Base-by-base conservation (phyloP, 2,113 vertebrate species). In the Pyxicephalus adspersus region DNA sequence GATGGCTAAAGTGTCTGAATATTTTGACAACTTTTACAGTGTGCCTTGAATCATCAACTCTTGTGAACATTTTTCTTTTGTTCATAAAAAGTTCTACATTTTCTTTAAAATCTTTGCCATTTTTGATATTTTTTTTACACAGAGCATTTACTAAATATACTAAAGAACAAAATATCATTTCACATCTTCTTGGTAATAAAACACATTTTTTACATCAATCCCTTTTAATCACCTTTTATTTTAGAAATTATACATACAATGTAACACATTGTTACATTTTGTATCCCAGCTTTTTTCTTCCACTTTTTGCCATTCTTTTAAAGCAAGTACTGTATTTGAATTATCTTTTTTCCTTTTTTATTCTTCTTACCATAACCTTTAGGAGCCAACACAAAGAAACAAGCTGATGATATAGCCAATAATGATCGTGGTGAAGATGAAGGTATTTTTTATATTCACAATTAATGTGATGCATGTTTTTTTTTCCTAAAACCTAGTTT, bases 341-440 rank as follows among this genome's bases (percentile, higher is more conserved):
- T 89, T 90, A 83, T 93, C 86, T 91, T 87, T 93, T 91, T 89
- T 88, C 90, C 87, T 90, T 94, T 90, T 94, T 90, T 94, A 92
- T 93, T 92, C 91, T 90, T 90, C 90, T 90, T 91, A 88, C 77
- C 90, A 89, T 91, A 90, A 95, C 91, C 93, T 85, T 58, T 90
- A 96, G 96, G 95, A 92, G 91, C 91, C 94, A 94, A 93, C 93
- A 90, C 91, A 93, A 94, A 95, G 94, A 95, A 91, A 91, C 92
- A 90, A 90, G 92, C 86, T 87, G 93, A 95, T 94, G 95, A 93
- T 95, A 94, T 95, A 92, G 92, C 89, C 91, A 96, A 87, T 95
- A 96, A 95, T 95, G 95, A 95, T 86, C 94, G 90, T 91, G 94
- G 87, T 90, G 91, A 90, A 89, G 93, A 96, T 86, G 89, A 95